Evolutionary conservation across 1,140 invertebrate genomes (phyloP), one percentile per base, ranked within the genome.

Genomic region (Anoplophora glabripennis): DNA sequence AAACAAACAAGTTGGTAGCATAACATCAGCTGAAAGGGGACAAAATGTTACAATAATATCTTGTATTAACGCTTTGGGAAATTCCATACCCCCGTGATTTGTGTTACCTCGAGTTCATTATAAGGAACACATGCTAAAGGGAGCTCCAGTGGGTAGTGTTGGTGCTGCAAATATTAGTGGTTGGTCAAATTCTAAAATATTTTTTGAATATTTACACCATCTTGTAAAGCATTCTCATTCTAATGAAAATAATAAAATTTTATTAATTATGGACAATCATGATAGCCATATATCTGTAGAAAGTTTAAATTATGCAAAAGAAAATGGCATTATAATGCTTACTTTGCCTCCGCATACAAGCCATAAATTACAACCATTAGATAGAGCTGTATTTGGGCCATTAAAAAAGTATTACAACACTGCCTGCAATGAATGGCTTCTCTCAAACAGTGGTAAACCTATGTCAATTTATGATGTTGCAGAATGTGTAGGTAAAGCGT

Each of bases 11-110:
- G 71, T 81, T 3, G 76, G 76, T 38, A 18, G 69, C 53, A 49
- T 79, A n/a, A 79, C 74, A 7, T 79, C 76, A 21, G 74, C 69
- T 3, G 78, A 81, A 71, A 57, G 75, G 28, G 78, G 75, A 37
- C 70, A 68, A 11, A 63, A 77, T 38, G 53, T 61, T 21, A 63
- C 54, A 11, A 34, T n/a, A n/a, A n/a, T 9, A 17, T 61, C 1
- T 15, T 36, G 21, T 40, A 51, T 72, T 14, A 65, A 49, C 64
- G 73, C 68, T 45, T 33, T 56, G 18, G 69, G 67, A 33, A 69
- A 68, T 57, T 41, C 44, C 7, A 55, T 75, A 15, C 72, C 73
- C 14, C 74, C 70, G 9, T 17, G 66, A 15, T 42, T 71, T n/a
- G 59, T 72, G 15, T 72, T 68, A 38, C 67, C 69, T 5, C 40